Percentiles rank a stretch among this genome's conserved stretches.
Evolutionary conservation across 2,888 invertebrate genomes (phyloP).

Genomic region (Tenodera sinensis): DNA sequence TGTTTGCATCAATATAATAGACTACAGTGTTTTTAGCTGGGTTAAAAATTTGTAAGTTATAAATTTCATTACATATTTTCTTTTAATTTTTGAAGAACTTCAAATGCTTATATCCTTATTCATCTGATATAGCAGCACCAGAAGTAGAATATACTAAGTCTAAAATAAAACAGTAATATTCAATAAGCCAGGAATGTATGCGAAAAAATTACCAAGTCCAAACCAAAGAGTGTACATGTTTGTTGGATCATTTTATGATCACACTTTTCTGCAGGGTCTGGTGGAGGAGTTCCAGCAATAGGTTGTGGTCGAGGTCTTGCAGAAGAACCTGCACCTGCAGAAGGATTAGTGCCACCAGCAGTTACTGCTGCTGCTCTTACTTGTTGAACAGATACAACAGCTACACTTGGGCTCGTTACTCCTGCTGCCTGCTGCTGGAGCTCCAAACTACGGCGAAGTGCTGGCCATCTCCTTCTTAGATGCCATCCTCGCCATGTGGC

Average conservation of each 20-base stretch:
- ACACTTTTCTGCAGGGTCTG: slow-evolving; percentile 79
- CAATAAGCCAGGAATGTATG: no score
- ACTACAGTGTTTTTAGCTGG: no score
- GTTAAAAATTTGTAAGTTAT: no score
- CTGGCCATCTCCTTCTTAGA: slow-evolving; percentile 63
- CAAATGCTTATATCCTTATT: no score
- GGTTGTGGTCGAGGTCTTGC: slow-evolving; percentile 83
- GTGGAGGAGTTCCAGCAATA: slow-evolving; percentile 82
- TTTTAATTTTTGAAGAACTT: no score
- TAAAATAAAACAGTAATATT: no score
- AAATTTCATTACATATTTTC: no score
- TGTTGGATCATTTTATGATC: slow-evolving; percentile 86
- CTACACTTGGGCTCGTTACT: slow-evolving; percentile 24
- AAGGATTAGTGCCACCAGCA: slow-evolving; percentile 32
- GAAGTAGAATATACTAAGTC: no score
- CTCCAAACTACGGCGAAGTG: slow-evolving; percentile 47
- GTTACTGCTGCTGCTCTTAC: slow-evolving; percentile 34
- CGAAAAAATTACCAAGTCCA: slow-evolving; percentile 65
- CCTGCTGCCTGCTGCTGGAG: slow-evolving; percentile 39
- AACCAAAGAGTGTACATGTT: slow-evolving; percentile 84
- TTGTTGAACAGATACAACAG: slow-evolving; percentile 45
- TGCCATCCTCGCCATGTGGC: slow-evolving; percentile 81
- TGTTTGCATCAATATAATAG: no score
- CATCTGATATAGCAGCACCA: no score
- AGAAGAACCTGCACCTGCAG: slow-evolving; percentile 43